Evolutionary conservation across 2,797 vertebrate genomes (phyloP), one percentile per base, ranked within the genome.

Genomic region (Catostomus latipinnis): DNA sequence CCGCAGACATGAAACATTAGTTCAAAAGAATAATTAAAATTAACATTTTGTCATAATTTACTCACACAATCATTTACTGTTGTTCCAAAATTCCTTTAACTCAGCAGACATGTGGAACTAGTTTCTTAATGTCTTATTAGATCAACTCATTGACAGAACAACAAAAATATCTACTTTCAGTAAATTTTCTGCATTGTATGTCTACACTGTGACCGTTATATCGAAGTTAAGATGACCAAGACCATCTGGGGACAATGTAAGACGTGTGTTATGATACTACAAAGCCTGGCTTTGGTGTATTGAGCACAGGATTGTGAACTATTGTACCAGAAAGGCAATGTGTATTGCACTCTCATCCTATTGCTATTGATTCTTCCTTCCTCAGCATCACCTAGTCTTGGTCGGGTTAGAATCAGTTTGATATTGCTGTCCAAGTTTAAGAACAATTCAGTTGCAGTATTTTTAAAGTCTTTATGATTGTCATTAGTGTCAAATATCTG

Each of bases 401-500:
- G 4, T 45, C 61, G 0, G 8, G 22, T 22, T 71, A 18, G 46
- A 73, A 0, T 12, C 46, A 49, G 68, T 56, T 18, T 22, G 46
- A 56, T 49, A 13, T 34, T 57, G 16, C 1, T 67, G 8, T 74
- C 45, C 62, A 54, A 70, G 14, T 67, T 11, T 49, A 76, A 57
- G 46, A 11, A 56, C n/a, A 46, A 63, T 48, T 5, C 46, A 18
- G 9, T 62, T 73, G 16, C 6, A 56, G 71, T 71, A 16, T 65
- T 8, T 56, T 43, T 13, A 6, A 60, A 54, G 50, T 57, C 8
- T 77, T 73, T 14, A 60, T 58, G 58, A 63, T 48, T 58, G 46
- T 76, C 6, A 57, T 65, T 77, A 68, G 56, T 76, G 61, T 78
- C 54, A 79, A 60, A 69, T 52, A 1, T 60, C 67, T 58, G 57